Percentiles rank a stretch among this genome's conserved stretches.
Evolutionary conservation across 2,113 vertebrate genomes (phyloP).

Genomic region (Elaphurus davidianus): DNA sequence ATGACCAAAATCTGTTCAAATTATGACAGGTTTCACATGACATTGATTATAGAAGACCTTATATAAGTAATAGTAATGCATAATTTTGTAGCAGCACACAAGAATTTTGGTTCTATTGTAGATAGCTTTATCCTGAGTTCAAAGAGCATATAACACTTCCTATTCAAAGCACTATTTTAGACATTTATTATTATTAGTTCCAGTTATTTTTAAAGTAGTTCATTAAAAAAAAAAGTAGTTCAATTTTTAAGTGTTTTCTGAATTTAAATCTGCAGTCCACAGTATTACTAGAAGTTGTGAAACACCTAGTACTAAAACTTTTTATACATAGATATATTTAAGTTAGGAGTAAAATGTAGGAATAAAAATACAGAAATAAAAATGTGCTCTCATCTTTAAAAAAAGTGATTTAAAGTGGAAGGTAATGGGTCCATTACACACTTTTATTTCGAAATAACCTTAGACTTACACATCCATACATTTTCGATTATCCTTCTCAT

Average conservation of each 20-base stretch:
- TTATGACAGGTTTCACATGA: neutral
- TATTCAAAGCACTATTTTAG: neutral
- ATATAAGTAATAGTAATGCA: neutral
- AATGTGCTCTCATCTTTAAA: neutral
- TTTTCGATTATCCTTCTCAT: neutral
- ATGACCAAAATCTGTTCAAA: neutral
- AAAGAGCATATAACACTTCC: neutral
- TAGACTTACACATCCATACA: neutral
- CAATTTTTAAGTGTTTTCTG: neutral
- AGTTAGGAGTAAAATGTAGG: neutral
- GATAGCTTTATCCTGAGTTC: neutral
- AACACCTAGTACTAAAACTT: neutral
- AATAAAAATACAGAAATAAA: conserved; percentile 7
- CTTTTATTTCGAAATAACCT: conserved; percentile 13
- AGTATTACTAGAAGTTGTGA: neutral
- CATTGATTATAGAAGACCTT: neutral
- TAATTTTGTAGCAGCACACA: neutral
- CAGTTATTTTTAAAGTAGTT: neutral
- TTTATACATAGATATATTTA: neutral
- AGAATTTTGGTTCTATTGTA: neutral
- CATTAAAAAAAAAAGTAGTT: neutral
- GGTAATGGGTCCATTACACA: neutral
- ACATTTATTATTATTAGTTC: neutral
- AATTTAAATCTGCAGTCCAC: neutral
- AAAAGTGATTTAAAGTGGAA: neutral